Evolutionary conservation across 2,888 invertebrate genomes (phyloP), one percentile per base, ranked within the genome.

Genomic region (Bellardia pandia): DNA sequence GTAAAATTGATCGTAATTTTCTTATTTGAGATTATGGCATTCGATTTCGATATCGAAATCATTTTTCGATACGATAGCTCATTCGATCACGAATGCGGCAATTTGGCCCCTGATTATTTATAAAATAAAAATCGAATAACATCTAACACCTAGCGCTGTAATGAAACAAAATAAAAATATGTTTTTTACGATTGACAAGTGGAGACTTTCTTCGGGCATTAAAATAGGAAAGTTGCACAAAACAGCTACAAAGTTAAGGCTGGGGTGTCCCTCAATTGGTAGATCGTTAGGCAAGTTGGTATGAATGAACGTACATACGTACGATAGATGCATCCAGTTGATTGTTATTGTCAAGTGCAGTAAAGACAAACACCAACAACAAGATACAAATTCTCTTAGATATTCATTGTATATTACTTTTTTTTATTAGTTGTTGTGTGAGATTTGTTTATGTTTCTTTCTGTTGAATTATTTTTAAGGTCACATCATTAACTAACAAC

Each of bases 401-500:
- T 45, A 37, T 40, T 16, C n/a, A 45, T 9, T 16, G 33, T 11
- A 66, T 33, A 23, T 75, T n/a, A n/a, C n/a, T n/a, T 62, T 75
- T 58, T 30, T 2, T 23, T 51, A 3, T 68, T 71, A 64, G 23
- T 56, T n/a, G 45, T 69, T 69, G 53, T 75, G 42, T 76, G 60
- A 53, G 42, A 76, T 69, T 69, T 69, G 30, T 83, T 40, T 6
- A 60, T 68, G 16, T 79, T 75, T 68, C 51, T 60, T 68, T 64
- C 51, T 53, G 33, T 37, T n/a, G 72, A 16, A 13, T 37, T 58
- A 40, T 56, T 72, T 82, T 69, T 76, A 76, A 83, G 82, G 84
- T 78, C 72, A 78, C 53, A 60, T 72, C n/a, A 85, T 68, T 66
- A 85, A 72, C 58, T 60, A 40, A 56, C 69, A 77, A 62, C 66